These are phyloP conservation scores for Noctua janthina DNA, from an alignment of 2,888 invertebrate species.

Conservation along the genomic window DNA sequence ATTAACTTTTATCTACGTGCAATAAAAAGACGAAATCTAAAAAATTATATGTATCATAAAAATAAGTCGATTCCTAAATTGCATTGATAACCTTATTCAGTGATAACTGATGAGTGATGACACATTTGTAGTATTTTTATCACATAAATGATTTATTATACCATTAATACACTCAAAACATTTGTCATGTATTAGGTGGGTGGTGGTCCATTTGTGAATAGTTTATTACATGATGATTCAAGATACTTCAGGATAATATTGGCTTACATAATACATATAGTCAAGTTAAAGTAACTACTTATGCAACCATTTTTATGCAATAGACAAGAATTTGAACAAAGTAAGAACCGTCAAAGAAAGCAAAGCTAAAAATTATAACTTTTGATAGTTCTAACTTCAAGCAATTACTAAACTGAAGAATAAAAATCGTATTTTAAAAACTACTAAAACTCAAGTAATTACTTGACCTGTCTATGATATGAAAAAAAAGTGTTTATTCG, in stretches of 20 bases:
- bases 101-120: conserved; percentile 22
- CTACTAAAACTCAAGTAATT: no score
- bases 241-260: neutral
- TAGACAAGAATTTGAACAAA: no score
- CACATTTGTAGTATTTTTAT: conserved; percentile 10
- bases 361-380: no score
- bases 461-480: no score
- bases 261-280: neutral
- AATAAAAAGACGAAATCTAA: conserved; percentile 18
- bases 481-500: no score
- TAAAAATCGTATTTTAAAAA: no score
- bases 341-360: no score
- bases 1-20: conserved; percentile 18
- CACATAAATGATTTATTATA: conserved; percentile 25
- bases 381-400: no score
- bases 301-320: no score
- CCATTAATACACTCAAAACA: conserved; percentile 11
- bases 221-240: neutral
- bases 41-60: conserved; percentile 30
- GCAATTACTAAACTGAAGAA: no score
- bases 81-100: conserved; percentile 44
- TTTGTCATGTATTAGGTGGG: neutral
- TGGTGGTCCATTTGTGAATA: neutral
- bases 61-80: conserved; percentile 8
- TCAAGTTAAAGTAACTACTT: no score